Percentiles rank a stretch among this genome's conserved stretches.
Conservation (phyloP, 2,888 invertebrate genomes). For the Dasysyrphus tricinctus region DNA sequence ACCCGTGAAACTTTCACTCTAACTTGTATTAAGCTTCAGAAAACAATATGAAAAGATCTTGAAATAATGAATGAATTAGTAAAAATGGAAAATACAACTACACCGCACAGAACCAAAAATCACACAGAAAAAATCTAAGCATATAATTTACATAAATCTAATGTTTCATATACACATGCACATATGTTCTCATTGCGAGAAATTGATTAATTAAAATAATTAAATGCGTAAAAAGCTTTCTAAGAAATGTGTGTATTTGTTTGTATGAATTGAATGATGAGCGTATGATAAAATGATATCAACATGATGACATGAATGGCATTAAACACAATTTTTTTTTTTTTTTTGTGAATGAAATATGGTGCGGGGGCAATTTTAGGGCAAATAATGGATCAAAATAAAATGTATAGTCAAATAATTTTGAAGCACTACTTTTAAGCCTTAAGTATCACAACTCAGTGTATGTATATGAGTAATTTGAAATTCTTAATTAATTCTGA, state of each 20-base stretch:
- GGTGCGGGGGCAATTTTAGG: neutral
- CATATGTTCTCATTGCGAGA: slow-evolving; percentile 15
- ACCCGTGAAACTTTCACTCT: too few relatives aligned
- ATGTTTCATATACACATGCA: slow-evolving; percentile 23
- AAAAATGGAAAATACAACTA: neutral
- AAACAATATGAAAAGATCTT: neutral
- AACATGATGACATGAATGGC: neutral
- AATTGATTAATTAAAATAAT: slow-evolving; percentile 40
- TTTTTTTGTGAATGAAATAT: neutral
- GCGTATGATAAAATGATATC: slow-evolving; percentile 19
- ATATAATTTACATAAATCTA: slow-evolving; percentile 38
- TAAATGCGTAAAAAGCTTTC: slow-evolving; percentile 39
- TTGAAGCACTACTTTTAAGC: too few relatives aligned
- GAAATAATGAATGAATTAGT: neutral
- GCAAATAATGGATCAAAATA: neutral
- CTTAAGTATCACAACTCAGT: too few relatives aligned
- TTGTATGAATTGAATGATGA: slow-evolving; percentile 4
- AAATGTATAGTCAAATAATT: neutral
- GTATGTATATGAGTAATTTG: too few relatives aligned
- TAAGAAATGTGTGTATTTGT: neutral
- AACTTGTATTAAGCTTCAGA: too few relatives aligned
- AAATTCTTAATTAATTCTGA: too few relatives aligned
- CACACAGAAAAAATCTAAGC: neutral
- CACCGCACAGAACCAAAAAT: neutral
- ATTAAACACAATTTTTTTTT: neutral